phyloP scores from a whole-genome alignment of 2,113 vertebrate species.

The Dascyllus trimaculatus region DNA sequence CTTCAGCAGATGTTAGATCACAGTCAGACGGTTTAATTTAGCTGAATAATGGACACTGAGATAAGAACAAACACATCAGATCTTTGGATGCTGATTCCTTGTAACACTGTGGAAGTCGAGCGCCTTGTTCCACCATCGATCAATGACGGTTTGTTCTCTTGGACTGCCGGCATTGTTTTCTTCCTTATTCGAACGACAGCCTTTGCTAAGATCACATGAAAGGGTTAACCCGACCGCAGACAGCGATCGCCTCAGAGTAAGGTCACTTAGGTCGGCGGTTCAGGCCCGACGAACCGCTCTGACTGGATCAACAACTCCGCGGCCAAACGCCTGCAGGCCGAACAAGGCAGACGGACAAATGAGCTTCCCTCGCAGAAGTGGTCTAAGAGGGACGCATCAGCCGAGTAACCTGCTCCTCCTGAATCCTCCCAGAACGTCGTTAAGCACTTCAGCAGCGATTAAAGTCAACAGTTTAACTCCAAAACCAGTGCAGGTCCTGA shows the following conservation, averaged over 20 bases:
- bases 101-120: too few species aligned
- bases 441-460: too few species aligned
- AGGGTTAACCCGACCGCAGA: conserved; percentile 4
- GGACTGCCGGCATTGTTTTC: background rate
- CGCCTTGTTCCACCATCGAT: background rate
- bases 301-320: conserved; percentile 32
- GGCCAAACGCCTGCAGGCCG: background rate
- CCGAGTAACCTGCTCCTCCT: too few species aligned
- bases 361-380: background rate
- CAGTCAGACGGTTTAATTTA: background rate
- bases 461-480: too few species aligned
- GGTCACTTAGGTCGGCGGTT: conserved; percentile 14
- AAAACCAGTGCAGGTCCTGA: too few species aligned
- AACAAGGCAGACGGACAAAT: conserved; percentile 2
- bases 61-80: background rate
- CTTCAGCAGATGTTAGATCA: too few species aligned
- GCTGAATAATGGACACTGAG: background rate
- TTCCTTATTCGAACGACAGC: too few species aligned
- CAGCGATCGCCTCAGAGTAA: conserved; percentile 3
- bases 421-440: too few species aligned
- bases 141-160: background rate
- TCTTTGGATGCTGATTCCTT: too few species aligned
- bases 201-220: background rate
- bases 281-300: conserved; percentile 33
- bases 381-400: background rate